Base-by-base conservation (phyloP, 2,113 vertebrate species). In the Pelvicachromis taeniatus region DNA sequence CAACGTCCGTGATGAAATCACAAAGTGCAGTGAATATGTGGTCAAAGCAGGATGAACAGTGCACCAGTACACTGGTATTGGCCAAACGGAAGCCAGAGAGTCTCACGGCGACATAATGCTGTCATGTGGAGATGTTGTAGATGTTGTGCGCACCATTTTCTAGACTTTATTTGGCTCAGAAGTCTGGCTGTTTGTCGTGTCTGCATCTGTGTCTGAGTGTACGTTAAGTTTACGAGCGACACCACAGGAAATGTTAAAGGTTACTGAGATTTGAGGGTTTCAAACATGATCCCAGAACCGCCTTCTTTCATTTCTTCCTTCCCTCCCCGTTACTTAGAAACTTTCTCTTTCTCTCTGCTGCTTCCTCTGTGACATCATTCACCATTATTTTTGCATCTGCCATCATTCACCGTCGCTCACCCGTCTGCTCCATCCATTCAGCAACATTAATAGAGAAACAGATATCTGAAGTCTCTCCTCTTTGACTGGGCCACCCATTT, bases 391-490 rank as follows among this genome's bases (percentile, higher is more conserved):
- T 40, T 84, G 85, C 85, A 86, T 86, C 91, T 78, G 78, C 83
- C 56, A 21, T 78, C 80, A 40, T 81, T 88, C 81, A 68, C 54
- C 73, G 11, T 38, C 58, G 8, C 21, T 53, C 77, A 19, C 19
- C 54, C 65, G 1, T 31, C 75, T 89, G 2, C 81, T 81, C 61
- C 80, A 82, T 61, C 87, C 80, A 58, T 85, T 89, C 78, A 50
- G 0, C 40, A 50, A 63, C 80, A 73, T 89, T 86, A 87, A 85
- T 77, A 86, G 61, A 86, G 85, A 80, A 92, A 89, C 83, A 77
- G 16, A 88, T 23, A 88, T 85, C 54, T 85, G 56, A 90, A 83
- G 79, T 65, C 53, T 78, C 85, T 77, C 63, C 85, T 75, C 81
- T 81, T 87, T 55, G 79, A 87, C 82, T 48, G 42, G 68, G 68